These are phyloP conservation scores for Aelia acuminata DNA, from an alignment of 2,888 invertebrate genomes.

Conservation along the genomic window DNA sequence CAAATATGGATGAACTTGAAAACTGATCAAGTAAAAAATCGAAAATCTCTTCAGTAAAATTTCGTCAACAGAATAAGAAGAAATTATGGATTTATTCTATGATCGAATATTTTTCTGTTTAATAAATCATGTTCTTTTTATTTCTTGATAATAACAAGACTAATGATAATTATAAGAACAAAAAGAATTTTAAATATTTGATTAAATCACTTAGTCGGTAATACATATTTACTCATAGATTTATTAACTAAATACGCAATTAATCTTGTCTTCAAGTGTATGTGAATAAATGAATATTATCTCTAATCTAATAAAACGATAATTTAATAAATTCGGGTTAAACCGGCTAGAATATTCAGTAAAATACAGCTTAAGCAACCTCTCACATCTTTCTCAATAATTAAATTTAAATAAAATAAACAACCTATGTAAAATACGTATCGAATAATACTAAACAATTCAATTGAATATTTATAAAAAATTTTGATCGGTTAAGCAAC, in stretches of 20 bases:
- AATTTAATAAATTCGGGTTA: neutral
- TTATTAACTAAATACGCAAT: neutral
- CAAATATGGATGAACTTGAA: too few species aligned
- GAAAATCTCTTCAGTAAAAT: too few species aligned
- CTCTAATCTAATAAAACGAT: neutral
- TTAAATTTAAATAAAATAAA: conserved; percentile 13
- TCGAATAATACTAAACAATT: conserved; percentile 3
- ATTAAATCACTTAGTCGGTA: neutral
- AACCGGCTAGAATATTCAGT: neutral
- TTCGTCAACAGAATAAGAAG: too few species aligned
- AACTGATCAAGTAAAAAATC: too few species aligned
- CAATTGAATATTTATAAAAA: neutral
- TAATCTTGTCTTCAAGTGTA: neutral
- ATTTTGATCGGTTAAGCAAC: neutral
- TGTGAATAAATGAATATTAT: neutral
- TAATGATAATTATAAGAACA: neutral
- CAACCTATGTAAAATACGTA: neutral
- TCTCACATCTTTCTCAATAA: conserved; percentile 6
- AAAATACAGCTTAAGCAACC: neutral
- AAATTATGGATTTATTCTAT: too few species aligned
- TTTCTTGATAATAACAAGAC: too few species aligned
- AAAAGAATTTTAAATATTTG: neutral
- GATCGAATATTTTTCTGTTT: too few species aligned
- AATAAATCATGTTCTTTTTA: too few species aligned
- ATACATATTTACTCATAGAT: neutral